Percentiles rank a stretch among this genome's conserved stretches.
phyloP scores from a whole-genome alignment of 2,888 invertebrate genomes.

The Epiblema foenella region DNA sequence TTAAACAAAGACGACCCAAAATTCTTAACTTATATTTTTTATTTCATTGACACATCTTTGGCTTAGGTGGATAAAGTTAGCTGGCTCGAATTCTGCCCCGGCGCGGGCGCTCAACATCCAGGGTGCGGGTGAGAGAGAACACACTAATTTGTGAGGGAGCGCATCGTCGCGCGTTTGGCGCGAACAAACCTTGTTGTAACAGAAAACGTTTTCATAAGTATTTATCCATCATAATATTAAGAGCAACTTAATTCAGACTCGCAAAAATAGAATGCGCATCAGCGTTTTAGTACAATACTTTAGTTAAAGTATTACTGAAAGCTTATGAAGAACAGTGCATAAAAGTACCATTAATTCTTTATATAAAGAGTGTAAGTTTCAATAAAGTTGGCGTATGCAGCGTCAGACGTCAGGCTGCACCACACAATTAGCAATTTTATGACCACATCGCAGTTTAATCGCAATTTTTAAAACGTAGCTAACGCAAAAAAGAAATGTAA shows the following conservation, averaged over 20 bases:
- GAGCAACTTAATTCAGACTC: conserved; percentile 16
- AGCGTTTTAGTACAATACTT: conserved; percentile 16
- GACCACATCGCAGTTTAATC: conserved; percentile 26
- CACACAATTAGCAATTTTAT: conserved; percentile 34
- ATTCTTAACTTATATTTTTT: too few relatives aligned
- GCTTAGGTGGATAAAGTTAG: too few relatives aligned
- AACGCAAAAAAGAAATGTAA: conserved; percentile 15
- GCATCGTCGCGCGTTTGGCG: too few relatives aligned
- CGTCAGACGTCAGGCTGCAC: conserved; percentile 20
- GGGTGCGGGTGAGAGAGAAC: too few relatives aligned
- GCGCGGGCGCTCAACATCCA: too few relatives aligned
- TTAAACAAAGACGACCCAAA: not conserved
- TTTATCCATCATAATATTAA: not conserved
- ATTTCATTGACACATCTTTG: too few relatives aligned
- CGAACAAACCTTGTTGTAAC: too few relatives aligned
- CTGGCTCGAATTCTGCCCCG: too few relatives aligned
- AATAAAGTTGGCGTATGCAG: conserved; percentile 34
- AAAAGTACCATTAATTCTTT: conserved; percentile 39
- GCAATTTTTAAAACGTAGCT: conserved; percentile 21
- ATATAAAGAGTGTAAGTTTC: conserved; percentile 42
- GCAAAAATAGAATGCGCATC: conserved; percentile 8
- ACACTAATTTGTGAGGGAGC: too few relatives aligned
- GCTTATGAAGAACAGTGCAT: conserved; percentile 33
- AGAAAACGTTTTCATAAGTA: too few relatives aligned
- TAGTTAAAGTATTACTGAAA: conserved; percentile 22